These are phyloP conservation scores for Sminthurinus aureus DNA, from an alignment of 2,888 invertebrate genomes.

Conservation along the genomic window DNA sequence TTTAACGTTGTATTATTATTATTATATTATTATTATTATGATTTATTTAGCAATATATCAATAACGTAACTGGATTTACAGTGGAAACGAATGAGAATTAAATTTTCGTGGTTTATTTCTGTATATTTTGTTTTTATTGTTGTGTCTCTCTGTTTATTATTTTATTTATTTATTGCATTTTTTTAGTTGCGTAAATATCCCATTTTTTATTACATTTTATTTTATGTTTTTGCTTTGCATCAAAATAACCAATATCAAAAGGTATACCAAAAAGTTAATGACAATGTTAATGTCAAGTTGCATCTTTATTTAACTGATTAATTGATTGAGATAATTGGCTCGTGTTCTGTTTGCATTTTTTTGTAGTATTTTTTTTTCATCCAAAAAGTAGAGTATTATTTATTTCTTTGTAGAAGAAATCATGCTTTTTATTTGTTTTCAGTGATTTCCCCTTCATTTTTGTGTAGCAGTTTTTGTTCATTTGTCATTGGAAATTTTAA, in stretches of 20 bases:
- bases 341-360: neutral
- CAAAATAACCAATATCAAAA: neutral
- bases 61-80: slow-evolving; percentile 44
- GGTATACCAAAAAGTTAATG: neutral
- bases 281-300: neutral
- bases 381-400: too few species aligned
- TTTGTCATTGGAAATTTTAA: too few species aligned
- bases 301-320: neutral
- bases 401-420: too few species aligned
- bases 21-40: neutral
- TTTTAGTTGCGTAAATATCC: slow-evolving; percentile 19
- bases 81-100: slow-evolving; percentile 45
- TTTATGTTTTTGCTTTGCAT: neutral
- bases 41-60: slow-evolving; percentile 12
- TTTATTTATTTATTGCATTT: slow-evolving; percentile 21
- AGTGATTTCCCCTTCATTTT: too few species aligned
- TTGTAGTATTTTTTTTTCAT: neutral
- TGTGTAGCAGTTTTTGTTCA: too few species aligned
- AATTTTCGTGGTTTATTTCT: slow-evolving; percentile 45
- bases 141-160: slow-evolving; percentile 11
- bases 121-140: slow-evolving; percentile 26
- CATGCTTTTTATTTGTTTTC: too few species aligned
- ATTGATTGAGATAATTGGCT: neutral
- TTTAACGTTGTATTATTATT: slow-evolving; percentile 31
- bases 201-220: neutral